A percentile compares a stretch with the other conserved stretches of the same genome.
These are phyloP conservation scores for Drosophila rubida DNA, from an alignment of 2,888 invertebrate genomes.

Conservation along the genomic window DNA sequence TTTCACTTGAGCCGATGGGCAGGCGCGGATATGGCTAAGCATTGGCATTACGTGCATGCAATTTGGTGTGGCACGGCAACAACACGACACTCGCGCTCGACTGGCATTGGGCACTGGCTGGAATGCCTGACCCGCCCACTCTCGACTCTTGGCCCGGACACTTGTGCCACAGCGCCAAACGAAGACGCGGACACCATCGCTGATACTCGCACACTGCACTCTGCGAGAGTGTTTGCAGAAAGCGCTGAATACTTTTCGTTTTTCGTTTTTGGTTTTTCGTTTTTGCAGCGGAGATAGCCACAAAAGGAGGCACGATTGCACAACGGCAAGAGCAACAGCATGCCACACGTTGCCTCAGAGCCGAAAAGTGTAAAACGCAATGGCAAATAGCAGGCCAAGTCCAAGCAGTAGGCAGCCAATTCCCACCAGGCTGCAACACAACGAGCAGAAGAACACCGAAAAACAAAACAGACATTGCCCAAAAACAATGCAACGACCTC, in stretches of 20 bases:
- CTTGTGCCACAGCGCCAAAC: conserved; percentile 53
- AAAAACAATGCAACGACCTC: conserved; percentile 75
- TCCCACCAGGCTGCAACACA: not conserved
- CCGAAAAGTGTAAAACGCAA: conserved; percentile 69
- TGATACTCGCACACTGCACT: conserved; percentile 46
- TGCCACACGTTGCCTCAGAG: conserved; percentile 53
- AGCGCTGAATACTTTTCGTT: no score
- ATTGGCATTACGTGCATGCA: conserved; percentile 69
- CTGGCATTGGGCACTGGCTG: conserved; percentile 21
- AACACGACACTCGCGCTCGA: conserved; percentile 22
- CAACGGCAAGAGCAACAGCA: conserved; percentile 18
- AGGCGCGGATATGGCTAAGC: conserved; percentile 66
- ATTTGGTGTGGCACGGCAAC: conserved; percentile 48
- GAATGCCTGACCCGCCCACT: conserved; percentile 72
- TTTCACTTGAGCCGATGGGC: conserved; percentile 59
- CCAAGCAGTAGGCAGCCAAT: conserved; percentile 39
- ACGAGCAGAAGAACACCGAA: conserved; percentile 18
- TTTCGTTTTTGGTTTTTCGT: no score
- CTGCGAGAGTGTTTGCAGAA: conserved; percentile 51
- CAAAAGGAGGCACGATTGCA: conserved; percentile 46
- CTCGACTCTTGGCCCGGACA: conserved; percentile 55
- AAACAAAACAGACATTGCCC: conserved; percentile 41
- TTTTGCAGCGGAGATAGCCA: conserved; percentile 37
- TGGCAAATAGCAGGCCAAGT: conserved; percentile 61
- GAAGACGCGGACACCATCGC: conserved; percentile 66